Base-by-base conservation (phyloP, 1,140 invertebrate species). In the Drosophila arawakana region DNA sequence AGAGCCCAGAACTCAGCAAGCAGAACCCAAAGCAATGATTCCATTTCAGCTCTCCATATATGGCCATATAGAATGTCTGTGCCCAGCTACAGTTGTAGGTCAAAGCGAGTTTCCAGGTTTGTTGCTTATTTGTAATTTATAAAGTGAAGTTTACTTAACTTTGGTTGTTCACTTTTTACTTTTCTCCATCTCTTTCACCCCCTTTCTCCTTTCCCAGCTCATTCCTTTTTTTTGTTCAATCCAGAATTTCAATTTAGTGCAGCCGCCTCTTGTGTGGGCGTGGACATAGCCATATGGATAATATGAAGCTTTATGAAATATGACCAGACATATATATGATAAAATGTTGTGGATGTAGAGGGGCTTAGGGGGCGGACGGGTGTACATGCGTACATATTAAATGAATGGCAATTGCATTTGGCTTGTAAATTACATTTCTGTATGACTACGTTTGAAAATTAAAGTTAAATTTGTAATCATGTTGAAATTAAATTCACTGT, bases 41-140 rank as follows among this genome's bases (percentile, higher is more conserved):
- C 37, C 18, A 8, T 25, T 57, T 18, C 37, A 21, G 21, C 9
- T 30, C 21, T 3, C 25, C 47, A 65, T 54, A 65, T 41, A 15
- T 1, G 30, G 3, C 6, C 13, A 65, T 65, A 63, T 8, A 13
- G n/a, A 55, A 62, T 50, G 30, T 63, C 30, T 37, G 50, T 25
- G n/a, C 44, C 13, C 21, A 44, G 7, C 50, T 37, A 10, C 39
- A 54, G 46, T 55, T 54, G 67, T 63, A 34, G 66, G 69, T 66
- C 69, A 72, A 66, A 57, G 35, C 21, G 25, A 66, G 70, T 55
- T 41, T 35, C 46, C 46, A 25, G 66, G 44, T 54, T 71, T 54
- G 59, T 77, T 82, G 83, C 83, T 86, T 86, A 86, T 86, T 88
- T 86, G 80, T 86, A 86, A 86, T 88, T 86, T 88, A 88, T 88